A percentile compares a stretch with the other conserved stretches of the same genome.
Conservation (phyloP, 1,140 invertebrate species). For the Stratiolaelaps scimitus region DNA sequence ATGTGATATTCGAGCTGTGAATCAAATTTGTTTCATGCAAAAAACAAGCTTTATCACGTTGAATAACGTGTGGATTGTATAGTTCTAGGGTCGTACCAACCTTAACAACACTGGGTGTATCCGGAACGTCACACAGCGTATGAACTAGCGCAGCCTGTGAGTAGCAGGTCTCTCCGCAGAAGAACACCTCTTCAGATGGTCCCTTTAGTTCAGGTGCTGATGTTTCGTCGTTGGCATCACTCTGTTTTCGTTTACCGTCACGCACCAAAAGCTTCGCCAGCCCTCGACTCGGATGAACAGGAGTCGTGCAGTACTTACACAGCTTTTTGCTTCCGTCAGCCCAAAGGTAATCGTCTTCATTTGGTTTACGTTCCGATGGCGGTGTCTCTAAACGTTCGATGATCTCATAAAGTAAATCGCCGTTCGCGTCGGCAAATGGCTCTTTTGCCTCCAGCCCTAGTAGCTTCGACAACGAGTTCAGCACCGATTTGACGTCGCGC, state of each 20-base stretch:
- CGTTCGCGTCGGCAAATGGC: constrained; percentile 1
- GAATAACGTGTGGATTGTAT: background rate
- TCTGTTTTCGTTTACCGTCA: constrained; percentile 21
- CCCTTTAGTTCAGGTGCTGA: constrained; percentile 2
- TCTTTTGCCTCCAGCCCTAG: constrained; percentile 47
- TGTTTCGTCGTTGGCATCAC: constrained; percentile 42
- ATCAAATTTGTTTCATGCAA: too few relatives aligned
- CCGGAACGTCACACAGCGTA: constrained; percentile 24
- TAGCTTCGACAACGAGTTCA: constrained; percentile 54
- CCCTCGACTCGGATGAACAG: constrained; percentile 53
- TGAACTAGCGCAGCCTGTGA: constrained; percentile 61
- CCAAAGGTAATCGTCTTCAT: constrained; percentile 14
- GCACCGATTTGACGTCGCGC: constrained; percentile 27
- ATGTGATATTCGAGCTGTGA: too few relatives aligned
- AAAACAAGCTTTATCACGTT: background rate
- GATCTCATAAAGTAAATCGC: constrained; percentile 52
- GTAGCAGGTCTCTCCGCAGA: constrained; percentile 71
- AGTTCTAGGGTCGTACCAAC: too few relatives aligned
- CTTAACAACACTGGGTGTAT: too few relatives aligned
- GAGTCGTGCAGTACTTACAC: constrained; percentile 78
- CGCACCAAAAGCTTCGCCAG: constrained; percentile 31
- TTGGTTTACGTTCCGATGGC: constrained; percentile 6
- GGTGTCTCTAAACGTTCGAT: constrained; percentile 46
- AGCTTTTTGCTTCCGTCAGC: constrained; percentile 71
- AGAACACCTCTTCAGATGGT: constrained; percentile 46